Evolutionary conservation across 2,888 invertebrate species (phyloP).

Genomic region (Lordiphosa fenestrarum): DNA sequence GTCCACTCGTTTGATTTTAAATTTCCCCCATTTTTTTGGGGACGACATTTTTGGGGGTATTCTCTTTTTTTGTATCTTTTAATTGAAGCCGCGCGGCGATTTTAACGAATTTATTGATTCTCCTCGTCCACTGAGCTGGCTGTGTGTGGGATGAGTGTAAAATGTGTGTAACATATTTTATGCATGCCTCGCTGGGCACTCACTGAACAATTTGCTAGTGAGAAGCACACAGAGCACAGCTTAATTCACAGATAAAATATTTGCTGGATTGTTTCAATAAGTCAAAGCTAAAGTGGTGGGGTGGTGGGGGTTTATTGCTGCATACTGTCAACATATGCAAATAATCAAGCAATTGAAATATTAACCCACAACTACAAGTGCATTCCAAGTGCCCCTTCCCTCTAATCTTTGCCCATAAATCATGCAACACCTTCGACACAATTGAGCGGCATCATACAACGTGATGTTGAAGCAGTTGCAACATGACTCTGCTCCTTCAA

Average conservation of each 20-base stretch:
- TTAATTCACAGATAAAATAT: conserved; percentile 18
- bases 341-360: conserved; percentile 17
- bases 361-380: conserved; percentile 20
- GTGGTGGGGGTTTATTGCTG: not conserved
- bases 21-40: conserved; percentile 17
- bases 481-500: conserved; percentile 12
- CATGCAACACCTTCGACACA: conserved; percentile 41
- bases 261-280: conserved; percentile 9
- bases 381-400: conserved; percentile 12
- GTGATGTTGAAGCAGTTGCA: conserved; percentile 33
- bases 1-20: conserved; percentile 17
- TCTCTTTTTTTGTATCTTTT: conserved; percentile 18
- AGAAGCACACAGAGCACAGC: conserved; percentile 1
- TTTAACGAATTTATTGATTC: conserved; percentile 36
- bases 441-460: conserved; percentile 21
- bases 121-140: not conserved
- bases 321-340: conserved; percentile 18
- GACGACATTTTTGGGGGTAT: conserved; percentile 14
- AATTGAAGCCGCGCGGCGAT: conserved; percentile 27
- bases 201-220: conserved; percentile 32
- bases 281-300: conserved; percentile 1
- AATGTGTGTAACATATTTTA: conserved; percentile 42
- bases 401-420: conserved; percentile 19
- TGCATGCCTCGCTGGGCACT: conserved; percentile 37
- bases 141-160: conserved; percentile 7